phyloP scores from a whole-genome alignment of 2,888 invertebrate genomes.

The Tetranychus truncatus region DNA sequence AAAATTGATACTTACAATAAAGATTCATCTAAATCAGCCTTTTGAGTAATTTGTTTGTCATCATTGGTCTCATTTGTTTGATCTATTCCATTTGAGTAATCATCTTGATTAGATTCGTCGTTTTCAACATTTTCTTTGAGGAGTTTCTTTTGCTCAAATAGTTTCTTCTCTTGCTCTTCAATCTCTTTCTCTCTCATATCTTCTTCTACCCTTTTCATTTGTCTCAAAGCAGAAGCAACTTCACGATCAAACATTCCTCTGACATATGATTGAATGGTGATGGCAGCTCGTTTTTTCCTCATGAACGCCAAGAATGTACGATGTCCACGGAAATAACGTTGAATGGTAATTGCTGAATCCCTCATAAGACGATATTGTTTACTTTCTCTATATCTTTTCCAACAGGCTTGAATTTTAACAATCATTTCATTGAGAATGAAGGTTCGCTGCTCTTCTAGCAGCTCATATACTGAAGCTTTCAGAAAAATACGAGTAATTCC shows the following conservation, averaged over 20 bases:
- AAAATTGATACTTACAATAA: conserved; percentile 23
- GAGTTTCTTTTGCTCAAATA: conserved; percentile 28
- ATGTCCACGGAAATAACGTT: conserved; percentile 70
- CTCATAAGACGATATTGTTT: conserved; percentile 49
- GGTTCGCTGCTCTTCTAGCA: conserved; percentile 58
- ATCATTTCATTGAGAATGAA: conserved; percentile 50
- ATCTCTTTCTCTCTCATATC: conserved; percentile 27
- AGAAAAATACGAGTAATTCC: conserved; percentile 68
- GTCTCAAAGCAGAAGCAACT: conserved; percentile 59
- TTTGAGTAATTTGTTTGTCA: conserved; percentile 32
- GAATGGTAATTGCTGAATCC: conserved; percentile 51
- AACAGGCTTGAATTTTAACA: conserved; percentile 52
- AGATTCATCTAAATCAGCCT: conserved; percentile 37
- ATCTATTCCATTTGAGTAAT: neutral
- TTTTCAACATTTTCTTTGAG: conserved; percentile 38
- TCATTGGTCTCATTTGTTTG: neutral
- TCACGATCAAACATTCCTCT: conserved; percentile 66
- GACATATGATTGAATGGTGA: conserved; percentile 60
- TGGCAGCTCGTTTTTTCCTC: conserved; percentile 56
- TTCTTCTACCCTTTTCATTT: conserved; percentile 42
- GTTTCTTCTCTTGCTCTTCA: conserved; percentile 38
- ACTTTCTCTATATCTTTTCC: conserved; percentile 46
- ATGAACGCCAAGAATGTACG: conserved; percentile 60
- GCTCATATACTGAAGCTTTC: conserved; percentile 58
- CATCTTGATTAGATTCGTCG: conserved; percentile 26